Percentiles rank a stretch among this genome's conserved stretches.
Evolutionary conservation across 2,113 vertebrate species (phyloP).

Genomic region (Isurus oxyrinchus): DNA sequence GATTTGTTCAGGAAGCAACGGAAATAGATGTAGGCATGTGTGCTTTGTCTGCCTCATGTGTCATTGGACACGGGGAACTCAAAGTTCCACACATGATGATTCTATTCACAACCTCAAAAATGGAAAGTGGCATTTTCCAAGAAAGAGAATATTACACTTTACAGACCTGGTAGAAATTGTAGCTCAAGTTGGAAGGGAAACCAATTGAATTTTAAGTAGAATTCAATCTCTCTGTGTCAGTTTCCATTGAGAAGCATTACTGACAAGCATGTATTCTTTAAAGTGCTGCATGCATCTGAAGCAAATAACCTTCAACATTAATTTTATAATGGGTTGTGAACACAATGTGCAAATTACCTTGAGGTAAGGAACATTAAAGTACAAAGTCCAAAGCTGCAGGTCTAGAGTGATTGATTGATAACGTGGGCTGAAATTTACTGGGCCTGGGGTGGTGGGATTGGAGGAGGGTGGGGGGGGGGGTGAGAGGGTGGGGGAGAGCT

Average conservation of each 20-base stretch:
- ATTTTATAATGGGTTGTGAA: background rate
- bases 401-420: background rate
- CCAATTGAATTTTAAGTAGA: slow-evolving; percentile 26
- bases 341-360: background rate
- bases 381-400: background rate
- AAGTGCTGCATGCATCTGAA: background rate
- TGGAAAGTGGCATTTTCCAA: background rate
- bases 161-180: background rate
- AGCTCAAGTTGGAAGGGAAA: background rate
- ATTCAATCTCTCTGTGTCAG: slow-evolving; percentile 4
- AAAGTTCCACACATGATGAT: background rate
- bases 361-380: background rate
- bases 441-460: too few species aligned
- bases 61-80: too few species aligned
- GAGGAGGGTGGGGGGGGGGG: too few species aligned
- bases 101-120: background rate
- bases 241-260: background rate
- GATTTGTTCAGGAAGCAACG: too few species aligned
- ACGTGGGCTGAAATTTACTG: too few species aligned
- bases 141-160: background rate
- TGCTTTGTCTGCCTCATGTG: too few species aligned
- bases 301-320: slow-evolving; percentile 1
- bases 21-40: too few species aligned
- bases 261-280: background rate
- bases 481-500: too few species aligned